These are phyloP conservation scores for Dendrocincla fuliginosa DNA, from an alignment of 2,797 vertebrate species.

Conservation along the genomic window DNA sequence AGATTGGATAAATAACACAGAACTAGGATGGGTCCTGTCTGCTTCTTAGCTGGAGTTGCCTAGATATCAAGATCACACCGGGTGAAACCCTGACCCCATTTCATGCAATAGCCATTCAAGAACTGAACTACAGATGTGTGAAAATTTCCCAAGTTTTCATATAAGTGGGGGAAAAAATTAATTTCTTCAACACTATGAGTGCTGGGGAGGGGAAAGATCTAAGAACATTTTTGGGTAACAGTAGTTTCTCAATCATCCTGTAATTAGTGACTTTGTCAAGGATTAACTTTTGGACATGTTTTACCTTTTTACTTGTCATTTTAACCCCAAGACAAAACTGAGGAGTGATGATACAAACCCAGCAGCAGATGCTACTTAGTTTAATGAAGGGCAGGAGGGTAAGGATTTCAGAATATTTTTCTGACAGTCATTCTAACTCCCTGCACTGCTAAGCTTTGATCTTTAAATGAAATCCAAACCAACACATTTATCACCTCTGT, in stretches of 20 bases:
- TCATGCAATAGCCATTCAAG: background rate
- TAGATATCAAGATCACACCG: background rate
- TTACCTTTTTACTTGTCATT: background rate
- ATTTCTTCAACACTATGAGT: background rate
- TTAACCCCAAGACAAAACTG: background rate
- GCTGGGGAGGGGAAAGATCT: accelerated
- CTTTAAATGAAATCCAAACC: background rate
- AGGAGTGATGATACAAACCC: background rate
- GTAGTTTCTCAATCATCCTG: background rate
- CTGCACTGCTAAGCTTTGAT: background rate
- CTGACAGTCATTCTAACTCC: background rate
- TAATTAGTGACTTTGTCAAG: background rate
- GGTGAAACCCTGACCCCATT: background rate
- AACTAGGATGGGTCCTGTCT: background rate
- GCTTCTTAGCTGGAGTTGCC: background rate
- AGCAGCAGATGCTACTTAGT: background rate
- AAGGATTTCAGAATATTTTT: background rate
- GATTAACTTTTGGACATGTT: background rate
- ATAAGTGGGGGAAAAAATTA: accelerated
- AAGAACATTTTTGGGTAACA: background rate
- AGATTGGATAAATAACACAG: background rate
- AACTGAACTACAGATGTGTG: background rate
- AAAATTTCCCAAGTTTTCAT: background rate
- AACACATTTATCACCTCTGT: background rate
- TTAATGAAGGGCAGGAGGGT: background rate